Evolutionary conservation across 2,113 vertebrate genomes (phyloP).

Genomic region (Lepidothrix coronata): DNA sequence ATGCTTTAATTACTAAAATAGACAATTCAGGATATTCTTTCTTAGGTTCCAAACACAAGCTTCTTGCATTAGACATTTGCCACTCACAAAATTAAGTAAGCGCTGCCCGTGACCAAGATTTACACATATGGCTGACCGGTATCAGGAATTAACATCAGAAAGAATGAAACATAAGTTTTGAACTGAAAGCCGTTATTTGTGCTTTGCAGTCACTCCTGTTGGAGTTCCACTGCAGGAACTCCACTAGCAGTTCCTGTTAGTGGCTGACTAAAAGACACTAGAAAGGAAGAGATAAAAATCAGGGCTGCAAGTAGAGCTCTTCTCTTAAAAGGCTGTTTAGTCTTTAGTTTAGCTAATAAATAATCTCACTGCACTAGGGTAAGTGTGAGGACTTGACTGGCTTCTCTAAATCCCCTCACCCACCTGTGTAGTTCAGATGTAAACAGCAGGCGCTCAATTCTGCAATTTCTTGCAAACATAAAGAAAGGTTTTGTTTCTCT

Average conservation of each 20-base stretch:
- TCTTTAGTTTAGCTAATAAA: constrained; percentile 59
- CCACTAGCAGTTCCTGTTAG: not conserved
- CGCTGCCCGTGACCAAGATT: not conserved
- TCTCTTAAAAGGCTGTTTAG: not conserved
- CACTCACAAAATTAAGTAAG: not conserved
- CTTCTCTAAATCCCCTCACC: not conserved
- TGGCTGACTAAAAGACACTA: not conserved
- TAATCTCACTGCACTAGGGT: constrained; percentile 54
- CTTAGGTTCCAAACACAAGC: constrained; percentile 19
- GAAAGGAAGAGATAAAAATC: not conserved
- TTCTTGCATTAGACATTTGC: not conserved
- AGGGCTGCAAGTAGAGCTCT: not conserved
- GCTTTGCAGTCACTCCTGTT: not conserved
- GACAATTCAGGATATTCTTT: constrained; percentile 5
- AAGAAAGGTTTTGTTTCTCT: not conserved
- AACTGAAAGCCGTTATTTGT: constrained; percentile 10
- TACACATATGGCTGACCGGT: not conserved
- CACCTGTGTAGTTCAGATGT: not conserved
- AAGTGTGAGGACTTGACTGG: constrained; percentile 21
- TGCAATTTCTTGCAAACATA: not conserved
- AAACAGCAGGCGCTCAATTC: constrained; percentile 8
- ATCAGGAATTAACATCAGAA: constrained; percentile 1
- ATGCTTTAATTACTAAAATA: constrained; percentile 76
- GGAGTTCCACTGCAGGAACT: not conserved
- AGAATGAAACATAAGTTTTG: not conserved